phyloP scores from a whole-genome alignment of 2,888 invertebrate genomes.

The Rhagophthalmus giganteus region DNA sequence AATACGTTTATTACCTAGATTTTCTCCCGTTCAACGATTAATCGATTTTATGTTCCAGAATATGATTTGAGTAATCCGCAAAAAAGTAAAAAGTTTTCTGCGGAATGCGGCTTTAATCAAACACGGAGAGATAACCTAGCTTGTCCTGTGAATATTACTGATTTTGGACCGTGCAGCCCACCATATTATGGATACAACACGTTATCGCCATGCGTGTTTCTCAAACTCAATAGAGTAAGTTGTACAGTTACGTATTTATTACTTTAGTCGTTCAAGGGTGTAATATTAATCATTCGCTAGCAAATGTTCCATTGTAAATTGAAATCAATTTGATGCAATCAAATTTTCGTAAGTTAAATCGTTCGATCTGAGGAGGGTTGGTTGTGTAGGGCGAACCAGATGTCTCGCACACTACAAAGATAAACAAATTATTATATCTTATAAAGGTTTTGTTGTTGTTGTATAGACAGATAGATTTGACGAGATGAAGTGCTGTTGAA shows the following conservation, averaged over 20 bases:
- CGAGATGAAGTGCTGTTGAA: too few relatives aligned
- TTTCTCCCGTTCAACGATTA: not conserved
- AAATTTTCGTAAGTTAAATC: too few relatives aligned
- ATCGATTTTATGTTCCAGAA: slow-evolving; percentile 5
- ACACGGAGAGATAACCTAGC: slow-evolving; percentile 56
- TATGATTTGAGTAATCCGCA: not conserved
- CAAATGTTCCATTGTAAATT: too few relatives aligned
- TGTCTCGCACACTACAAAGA: too few relatives aligned
- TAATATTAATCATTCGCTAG: too few relatives aligned
- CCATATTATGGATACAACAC: slow-evolving; percentile 68
- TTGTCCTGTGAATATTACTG: slow-evolving; percentile 58
- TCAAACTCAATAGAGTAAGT: slow-evolving; percentile 80
- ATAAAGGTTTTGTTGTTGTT: too few relatives aligned
- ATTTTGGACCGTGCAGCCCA: slow-evolving; percentile 60
- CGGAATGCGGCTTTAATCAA: slow-evolving; percentile 59
- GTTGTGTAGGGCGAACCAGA: too few relatives aligned
- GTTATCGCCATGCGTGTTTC: slow-evolving; percentile 79
- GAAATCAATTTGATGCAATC: too few relatives aligned
- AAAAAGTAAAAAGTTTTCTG: not conserved
- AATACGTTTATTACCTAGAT: not conserved
- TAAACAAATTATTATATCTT: too few relatives aligned
- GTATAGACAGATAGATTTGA: too few relatives aligned
- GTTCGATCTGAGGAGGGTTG: too few relatives aligned
- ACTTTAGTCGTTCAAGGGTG: too few relatives aligned
- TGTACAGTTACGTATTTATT: not conserved